Conservation (phyloP, 1,140 invertebrate genomes). For the Penaeus japonicus region DNA sequence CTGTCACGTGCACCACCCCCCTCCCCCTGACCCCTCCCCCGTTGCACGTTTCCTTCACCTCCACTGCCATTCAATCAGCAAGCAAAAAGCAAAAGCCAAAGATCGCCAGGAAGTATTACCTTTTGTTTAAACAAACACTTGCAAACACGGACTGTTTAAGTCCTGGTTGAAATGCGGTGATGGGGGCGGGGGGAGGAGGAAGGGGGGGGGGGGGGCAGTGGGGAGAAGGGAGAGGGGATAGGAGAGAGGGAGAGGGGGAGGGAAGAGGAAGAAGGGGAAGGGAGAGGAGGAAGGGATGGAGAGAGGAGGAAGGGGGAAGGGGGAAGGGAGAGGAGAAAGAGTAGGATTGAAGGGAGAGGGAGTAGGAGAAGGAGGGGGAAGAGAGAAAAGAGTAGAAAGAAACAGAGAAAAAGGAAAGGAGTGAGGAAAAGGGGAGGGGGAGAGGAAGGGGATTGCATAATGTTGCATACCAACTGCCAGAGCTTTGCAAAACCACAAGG, state of each 20-base stretch:
- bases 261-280: background rate
- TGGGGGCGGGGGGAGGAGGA: background rate
- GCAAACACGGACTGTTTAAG: background rate
- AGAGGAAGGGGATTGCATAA: background rate
- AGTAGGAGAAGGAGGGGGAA: no score
- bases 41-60: no score
- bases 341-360: background rate
- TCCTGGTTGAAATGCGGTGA: no score
- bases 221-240: background rate
- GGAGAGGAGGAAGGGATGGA: background rate
- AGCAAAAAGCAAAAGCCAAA: no score
- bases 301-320: background rate
- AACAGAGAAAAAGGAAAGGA: background rate
- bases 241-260: background rate
- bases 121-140: background rate
- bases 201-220: no score
- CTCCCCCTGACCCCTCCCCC: no score
- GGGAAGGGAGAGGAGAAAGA: no score
- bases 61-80: no score
- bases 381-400: background rate
- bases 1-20: no score
- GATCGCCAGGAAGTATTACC: no score
- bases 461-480: no score
- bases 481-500: no score
- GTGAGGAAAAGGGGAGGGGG: background rate